A percentile compares a stretch with the other conserved stretches of the same genome.
Evolutionary conservation across 2,113 vertebrate species (phyloP).

Genomic region (Ia io): DNA sequence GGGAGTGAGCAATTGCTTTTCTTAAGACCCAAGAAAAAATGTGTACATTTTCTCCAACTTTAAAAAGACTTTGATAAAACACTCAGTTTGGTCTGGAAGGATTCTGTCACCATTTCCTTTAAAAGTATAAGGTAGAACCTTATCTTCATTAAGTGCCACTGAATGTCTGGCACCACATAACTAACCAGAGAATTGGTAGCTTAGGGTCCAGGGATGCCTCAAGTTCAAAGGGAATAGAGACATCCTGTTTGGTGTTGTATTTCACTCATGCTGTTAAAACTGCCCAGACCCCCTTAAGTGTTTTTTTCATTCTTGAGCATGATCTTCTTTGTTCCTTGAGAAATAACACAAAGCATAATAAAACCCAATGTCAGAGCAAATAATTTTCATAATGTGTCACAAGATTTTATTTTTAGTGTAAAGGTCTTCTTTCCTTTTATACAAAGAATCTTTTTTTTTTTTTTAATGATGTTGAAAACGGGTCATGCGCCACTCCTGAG

Average conservation of each 20-base stretch:
- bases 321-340: constrained; percentile 66
- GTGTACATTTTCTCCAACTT: constrained; percentile 35
- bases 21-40: constrained; percentile 9
- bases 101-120: constrained; percentile 68
- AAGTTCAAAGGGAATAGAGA: constrained; percentile 92
- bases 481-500: background rate
- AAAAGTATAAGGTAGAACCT: constrained; percentile 77
- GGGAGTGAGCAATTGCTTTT: background rate
- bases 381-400: constrained; percentile 62
- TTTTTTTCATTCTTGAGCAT: constrained; percentile 71
- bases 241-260: constrained; percentile 88
- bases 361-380: constrained; percentile 46
- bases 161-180: constrained; percentile 82
- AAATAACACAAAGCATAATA: constrained; percentile 65
- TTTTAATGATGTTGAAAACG: background rate
- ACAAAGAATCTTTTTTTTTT: background rate
- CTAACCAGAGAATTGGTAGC: constrained; percentile 83
- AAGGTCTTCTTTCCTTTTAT: constrained; percentile 9
- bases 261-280: constrained; percentile 86
- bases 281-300: constrained; percentile 76
- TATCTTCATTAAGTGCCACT: constrained; percentile 82
- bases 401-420: constrained; percentile 55
- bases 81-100: constrained; percentile 58
- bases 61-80: constrained; percentile 62
- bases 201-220: constrained; percentile 87